These are phyloP conservation scores for Podiceps cristatus DNA, from an alignment of 2,113 vertebrate species.

Conservation along the genomic window DNA sequence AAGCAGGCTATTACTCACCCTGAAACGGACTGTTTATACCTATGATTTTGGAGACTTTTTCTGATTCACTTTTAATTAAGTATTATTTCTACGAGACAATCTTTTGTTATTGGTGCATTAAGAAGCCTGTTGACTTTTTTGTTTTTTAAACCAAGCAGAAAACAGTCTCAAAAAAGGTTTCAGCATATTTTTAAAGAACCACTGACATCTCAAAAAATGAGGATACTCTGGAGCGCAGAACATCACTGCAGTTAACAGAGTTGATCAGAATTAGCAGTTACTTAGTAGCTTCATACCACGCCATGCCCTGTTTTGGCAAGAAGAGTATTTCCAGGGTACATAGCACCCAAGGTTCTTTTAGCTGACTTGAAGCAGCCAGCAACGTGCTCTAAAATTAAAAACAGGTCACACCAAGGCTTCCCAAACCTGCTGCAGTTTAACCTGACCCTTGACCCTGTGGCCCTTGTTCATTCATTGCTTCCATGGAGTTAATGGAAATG, in stretches of 20 bases:
- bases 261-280: background rate
- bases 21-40: background rate
- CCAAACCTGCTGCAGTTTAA: slow-evolving; percentile 13
- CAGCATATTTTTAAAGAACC: background rate
- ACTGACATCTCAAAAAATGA: background rate
- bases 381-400: slow-evolving; percentile 16
- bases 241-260: background rate
- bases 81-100: background rate
- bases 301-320: background rate
- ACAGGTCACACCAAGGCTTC: slow-evolving; percentile 10
- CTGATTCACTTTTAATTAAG: background rate
- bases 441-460: background rate
- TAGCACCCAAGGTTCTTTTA: background rate
- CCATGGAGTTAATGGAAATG: background rate
- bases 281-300: background rate
- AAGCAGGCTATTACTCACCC: background rate
- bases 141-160: background rate
- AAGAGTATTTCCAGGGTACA: rapidly evolving
- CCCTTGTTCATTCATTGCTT: slow-evolving; percentile 28
- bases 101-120: background rate
- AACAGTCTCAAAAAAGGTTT: background rate
- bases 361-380: background rate
- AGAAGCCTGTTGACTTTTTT: background rate
- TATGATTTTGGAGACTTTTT: background rate
- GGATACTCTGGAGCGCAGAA: background rate